Conservation (phyloP, 2,113 vertebrate genomes). For the Psammodynastes pulverulentus region DNA sequence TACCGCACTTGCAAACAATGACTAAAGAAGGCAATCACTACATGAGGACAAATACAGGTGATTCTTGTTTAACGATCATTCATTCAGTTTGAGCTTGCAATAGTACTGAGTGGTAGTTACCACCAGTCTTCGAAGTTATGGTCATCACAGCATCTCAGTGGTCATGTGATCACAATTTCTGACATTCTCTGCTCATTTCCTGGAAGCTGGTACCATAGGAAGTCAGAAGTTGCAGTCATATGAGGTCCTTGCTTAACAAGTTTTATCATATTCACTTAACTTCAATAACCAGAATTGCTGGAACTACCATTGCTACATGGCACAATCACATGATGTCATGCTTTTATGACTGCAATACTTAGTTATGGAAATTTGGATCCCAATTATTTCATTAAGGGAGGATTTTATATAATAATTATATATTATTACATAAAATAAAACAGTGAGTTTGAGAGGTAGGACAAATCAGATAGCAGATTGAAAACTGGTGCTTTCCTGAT, state of each 20-base stretch:
- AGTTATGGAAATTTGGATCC: background rate
- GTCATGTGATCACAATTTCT: background rate
- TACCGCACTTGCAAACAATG: background rate
- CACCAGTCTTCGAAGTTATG: background rate
- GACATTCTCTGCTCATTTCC: background rate
- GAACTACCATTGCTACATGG: background rate
- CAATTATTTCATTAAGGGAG: background rate
- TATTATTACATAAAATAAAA: background rate
- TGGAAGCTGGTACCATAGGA: background rate
- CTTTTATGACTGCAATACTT: background rate
- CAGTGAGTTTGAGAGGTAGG: background rate
- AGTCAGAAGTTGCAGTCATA: background rate
- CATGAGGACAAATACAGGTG: background rate
- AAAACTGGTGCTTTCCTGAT: background rate
- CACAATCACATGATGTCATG: background rate
- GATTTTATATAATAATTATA: background rate
- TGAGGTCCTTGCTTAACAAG: background rate
- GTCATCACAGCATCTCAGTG: background rate
- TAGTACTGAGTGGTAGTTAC: background rate
- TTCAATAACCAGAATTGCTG: background rate
- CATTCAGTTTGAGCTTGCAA: background rate
- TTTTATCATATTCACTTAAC: background rate
- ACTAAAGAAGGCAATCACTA: background rate
- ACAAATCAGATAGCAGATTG: background rate
- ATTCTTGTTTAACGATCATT: background rate